phyloP scores from a whole-genome alignment of 2,888 invertebrate genomes.

The Acronicta alni region DNA sequence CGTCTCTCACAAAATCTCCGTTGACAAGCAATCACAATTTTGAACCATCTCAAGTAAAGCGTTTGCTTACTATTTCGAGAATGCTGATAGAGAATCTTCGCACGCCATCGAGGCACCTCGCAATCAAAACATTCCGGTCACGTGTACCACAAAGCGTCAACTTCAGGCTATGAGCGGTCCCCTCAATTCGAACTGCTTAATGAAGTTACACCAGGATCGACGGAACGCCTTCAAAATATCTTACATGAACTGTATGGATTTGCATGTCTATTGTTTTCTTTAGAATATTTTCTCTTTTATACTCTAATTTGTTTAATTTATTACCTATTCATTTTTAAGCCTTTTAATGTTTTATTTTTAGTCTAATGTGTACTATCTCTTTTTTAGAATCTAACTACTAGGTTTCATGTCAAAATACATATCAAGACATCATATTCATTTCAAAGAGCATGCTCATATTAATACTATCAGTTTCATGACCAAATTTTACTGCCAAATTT shows the following conservation, averaged over 20 bases:
- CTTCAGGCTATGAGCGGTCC: conserved; percentile 60
- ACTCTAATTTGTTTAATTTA: too few species aligned
- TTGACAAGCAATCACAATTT: conserved; percentile 29
- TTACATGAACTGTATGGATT: conserved; percentile 35
- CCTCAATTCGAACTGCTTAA: conserved; percentile 65
- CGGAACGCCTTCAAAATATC: conserved; percentile 49
- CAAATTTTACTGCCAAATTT: too few species aligned
- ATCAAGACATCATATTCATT: not conserved
- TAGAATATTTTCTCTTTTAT: not conserved
- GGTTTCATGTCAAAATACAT: too few species aligned
- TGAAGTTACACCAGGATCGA: conserved; percentile 67
- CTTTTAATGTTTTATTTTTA: too few species aligned
- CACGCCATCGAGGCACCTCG: conserved; percentile 47
- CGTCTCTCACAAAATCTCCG: conserved; percentile 1
- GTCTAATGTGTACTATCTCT: too few species aligned
- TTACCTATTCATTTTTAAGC: too few species aligned
- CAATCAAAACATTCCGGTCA: conserved; percentile 66
- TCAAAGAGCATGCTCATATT: too few species aligned
- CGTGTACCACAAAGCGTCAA: conserved; percentile 65
- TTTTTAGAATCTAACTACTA: too few species aligned
- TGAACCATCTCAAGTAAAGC: conserved; percentile 25
- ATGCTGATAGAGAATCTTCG: conserved; percentile 57
- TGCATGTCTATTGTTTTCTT: conserved; percentile 14
- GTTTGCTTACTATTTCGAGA: conserved; percentile 40
- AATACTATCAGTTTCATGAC: too few species aligned